Base-by-base conservation (phyloP, 2,113 vertebrate species). In the Perccottus glenii region DNA sequence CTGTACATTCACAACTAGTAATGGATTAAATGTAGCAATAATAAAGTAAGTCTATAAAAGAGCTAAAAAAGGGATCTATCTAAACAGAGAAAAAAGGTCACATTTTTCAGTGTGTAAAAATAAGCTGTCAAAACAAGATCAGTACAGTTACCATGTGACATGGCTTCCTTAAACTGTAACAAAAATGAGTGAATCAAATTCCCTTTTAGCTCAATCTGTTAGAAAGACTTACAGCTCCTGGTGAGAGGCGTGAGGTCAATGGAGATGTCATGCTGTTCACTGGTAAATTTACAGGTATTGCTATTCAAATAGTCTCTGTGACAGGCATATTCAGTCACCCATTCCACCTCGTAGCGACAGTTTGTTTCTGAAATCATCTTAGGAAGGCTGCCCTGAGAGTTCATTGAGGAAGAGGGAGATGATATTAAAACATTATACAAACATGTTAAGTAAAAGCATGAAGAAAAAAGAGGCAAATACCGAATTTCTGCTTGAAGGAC, bases 321-420 rank as follows among this genome's bases (percentile, higher is more conserved):
- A 80, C 98, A 99, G 11, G 96, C 98, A 6, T 96, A 97, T 50
- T 99, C 97, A 0, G 98, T 99, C 78, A 95, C 85, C 98, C 98
- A 99, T 75, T 96, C 94, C 14, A 99, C 73, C 87, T 99, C 96
- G 43, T 94, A 99, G 0, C 95, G 95, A 67, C 98, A 99, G 82
- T 97, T 96, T 5, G 86, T 86, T 55, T 90, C 93, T 0, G 96
- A 94, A 0, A 93, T 96, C 82, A 99, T 93, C 77, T 90, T 95
- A 3, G 96, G 98, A 59, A 89, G 59, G 75, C 93, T 93, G 72
- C 94, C 95, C 98, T 99, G 71, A 7, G 49, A n/a, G 5, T 2
- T 11, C 7, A 60, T 15, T 4, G 12, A 36, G 1, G 10, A 42
- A 3, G 10, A 32, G 62, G 15, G 36, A n/a, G 15, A 58, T 7